These are phyloP conservation scores for Ginglymostoma cirratum DNA, from an alignment of 2,113 vertebrate species.

Conservation along the genomic window DNA sequence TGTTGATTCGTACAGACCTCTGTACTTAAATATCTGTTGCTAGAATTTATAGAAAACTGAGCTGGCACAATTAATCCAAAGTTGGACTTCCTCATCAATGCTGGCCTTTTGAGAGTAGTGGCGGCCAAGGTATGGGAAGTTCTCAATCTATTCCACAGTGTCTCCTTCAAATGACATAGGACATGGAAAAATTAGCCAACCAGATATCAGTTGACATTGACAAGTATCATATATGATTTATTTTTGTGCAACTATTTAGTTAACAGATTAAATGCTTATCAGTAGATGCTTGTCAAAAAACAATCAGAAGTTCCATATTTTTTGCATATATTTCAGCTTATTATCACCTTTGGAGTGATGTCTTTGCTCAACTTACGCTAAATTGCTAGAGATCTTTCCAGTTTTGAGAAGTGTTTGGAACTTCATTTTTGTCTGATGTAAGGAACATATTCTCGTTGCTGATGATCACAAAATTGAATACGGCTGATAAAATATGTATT, in stretches of 20 bases:
- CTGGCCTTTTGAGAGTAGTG: not conserved
- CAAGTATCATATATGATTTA: not conserved
- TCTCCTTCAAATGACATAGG: not conserved
- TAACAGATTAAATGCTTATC: not conserved
- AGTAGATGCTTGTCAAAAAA: not conserved
- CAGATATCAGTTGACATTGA: not conserved
- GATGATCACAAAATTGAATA: not conserved
- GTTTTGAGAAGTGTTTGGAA: not conserved
- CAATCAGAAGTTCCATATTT: not conserved
- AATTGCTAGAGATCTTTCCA: not conserved
- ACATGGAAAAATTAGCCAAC: not conserved
- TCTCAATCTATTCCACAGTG: not conserved
- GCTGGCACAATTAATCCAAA: not conserved
- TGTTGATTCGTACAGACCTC: not conserved
- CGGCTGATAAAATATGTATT: no score
- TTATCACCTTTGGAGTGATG: not conserved
- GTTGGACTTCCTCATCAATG: not conserved
- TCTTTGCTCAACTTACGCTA: no score
- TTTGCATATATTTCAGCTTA: not conserved
- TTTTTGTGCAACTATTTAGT: not conserved
- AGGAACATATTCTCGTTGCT: not conserved
- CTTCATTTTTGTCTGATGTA: not conserved
- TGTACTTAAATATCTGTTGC: not conserved
- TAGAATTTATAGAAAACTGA: not conserved
- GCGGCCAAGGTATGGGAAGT: not conserved